Percentiles rank a stretch among this genome's conserved stretches.
These are phyloP conservation scores for Drosophila suboccidentalis DNA, from an alignment of 2,888 invertebrate species.

Conservation along the genomic window DNA sequence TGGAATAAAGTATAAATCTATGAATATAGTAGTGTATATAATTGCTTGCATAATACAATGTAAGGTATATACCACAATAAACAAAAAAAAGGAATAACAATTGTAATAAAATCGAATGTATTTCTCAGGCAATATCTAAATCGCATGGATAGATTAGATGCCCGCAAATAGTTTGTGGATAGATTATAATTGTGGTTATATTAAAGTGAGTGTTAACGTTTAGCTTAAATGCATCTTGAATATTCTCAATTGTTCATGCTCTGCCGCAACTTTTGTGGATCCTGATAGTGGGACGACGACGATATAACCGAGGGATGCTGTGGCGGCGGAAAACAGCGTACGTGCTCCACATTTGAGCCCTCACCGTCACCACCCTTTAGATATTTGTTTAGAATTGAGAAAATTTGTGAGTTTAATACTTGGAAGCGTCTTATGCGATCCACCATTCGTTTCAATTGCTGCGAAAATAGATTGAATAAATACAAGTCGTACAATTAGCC, in stretches of 20 bases:
- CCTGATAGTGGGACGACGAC: constrained; percentile 88
- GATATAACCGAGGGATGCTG: constrained; percentile 89
- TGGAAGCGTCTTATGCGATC: constrained; percentile 99
- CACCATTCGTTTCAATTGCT: constrained; percentile 98
- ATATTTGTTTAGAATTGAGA: constrained; percentile 97
- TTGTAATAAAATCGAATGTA: constrained; percentile 72
- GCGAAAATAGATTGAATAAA: constrained; percentile 62
- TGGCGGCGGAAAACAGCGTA: constrained; percentile 98
- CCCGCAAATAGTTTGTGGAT: constrained; percentile 39
- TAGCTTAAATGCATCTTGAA: constrained; percentile 56
- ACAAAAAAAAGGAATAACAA: constrained; percentile 39
- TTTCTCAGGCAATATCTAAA: constrained; percentile 20
- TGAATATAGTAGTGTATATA: constrained; percentile 53
- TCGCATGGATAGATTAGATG: constrained; percentile 11
- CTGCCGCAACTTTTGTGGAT: constrained; percentile 87
- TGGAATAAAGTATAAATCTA: constrained; percentile 48
- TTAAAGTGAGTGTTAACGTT: constrained; percentile 46
- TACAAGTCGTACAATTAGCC: background rate
- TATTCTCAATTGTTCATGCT: constrained; percentile 83
- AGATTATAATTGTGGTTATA: constrained; percentile 49
- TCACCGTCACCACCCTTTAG: constrained; percentile 94
- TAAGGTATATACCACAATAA: constrained; percentile 32
- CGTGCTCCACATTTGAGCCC: constrained; percentile 96
- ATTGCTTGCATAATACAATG: constrained; percentile 67
- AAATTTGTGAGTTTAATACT: constrained; percentile 99